Conservation (phyloP, 2,113 vertebrate species). For the Nyctereutes procyonoides region DNA sequence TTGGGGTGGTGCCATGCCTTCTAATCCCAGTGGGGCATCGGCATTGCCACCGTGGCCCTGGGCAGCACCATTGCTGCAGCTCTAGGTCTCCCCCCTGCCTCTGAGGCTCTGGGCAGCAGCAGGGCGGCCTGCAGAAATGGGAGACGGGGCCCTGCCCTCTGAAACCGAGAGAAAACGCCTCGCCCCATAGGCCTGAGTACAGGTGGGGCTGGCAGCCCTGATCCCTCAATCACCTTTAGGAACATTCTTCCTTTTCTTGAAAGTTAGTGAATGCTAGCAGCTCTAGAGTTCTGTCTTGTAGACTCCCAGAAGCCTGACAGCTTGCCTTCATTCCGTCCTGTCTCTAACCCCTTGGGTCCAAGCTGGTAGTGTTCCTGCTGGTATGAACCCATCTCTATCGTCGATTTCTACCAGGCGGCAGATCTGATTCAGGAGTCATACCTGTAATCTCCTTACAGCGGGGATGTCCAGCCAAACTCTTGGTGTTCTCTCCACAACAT, state of each 20-base stretch:
- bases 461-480: neutral
- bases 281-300: neutral
- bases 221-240: neutral
- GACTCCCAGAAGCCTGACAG: neutral
- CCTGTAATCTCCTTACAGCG: neutral
- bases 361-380: neutral
- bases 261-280: neutral
- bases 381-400: neutral
- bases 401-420: neutral
- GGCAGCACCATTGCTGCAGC: neutral
- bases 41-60: neutral
- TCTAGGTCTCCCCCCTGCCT: neutral
- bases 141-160: neutral
- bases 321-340: neutral
- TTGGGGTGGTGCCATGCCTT: neutral
- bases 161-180: neutral
- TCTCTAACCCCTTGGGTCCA: neutral
- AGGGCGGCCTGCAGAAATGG: neutral
- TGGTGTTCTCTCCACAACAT: neutral
- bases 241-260: neutral
- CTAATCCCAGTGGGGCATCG: fast-evolving
- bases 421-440: neutral
- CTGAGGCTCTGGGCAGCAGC: neutral
- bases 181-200: neutral
- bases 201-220: neutral